These are phyloP conservation scores for Phaetusa simplex DNA, from an alignment of 2,113 vertebrate genomes.

Conservation along the genomic window DNA sequence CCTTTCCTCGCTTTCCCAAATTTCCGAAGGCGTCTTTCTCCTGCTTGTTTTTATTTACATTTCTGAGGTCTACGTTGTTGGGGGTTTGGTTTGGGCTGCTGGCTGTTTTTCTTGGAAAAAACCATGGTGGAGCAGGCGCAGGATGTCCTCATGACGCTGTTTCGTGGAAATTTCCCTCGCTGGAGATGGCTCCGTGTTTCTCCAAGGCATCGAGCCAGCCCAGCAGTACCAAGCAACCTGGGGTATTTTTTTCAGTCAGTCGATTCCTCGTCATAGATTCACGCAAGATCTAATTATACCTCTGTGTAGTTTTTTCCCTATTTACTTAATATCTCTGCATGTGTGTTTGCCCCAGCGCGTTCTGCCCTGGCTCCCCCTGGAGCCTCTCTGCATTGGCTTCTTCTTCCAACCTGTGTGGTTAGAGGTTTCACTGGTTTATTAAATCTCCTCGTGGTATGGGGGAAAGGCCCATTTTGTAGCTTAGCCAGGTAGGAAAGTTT, in stretches of 20 bases:
- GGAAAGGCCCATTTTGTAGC: not conserved
- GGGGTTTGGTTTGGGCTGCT: constrained; percentile 59
- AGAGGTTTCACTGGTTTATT: constrained; percentile 55
- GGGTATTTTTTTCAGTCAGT: not conserved
- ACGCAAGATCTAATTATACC: not conserved
- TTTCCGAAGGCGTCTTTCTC: constrained; percentile 62
- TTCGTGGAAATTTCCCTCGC: constrained; percentile 68
- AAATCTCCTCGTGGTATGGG: not conserved
- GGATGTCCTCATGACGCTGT: constrained; percentile 53
- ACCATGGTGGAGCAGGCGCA: not conserved
- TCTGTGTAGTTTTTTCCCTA: not conserved
- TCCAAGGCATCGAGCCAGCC: constrained; percentile 24
- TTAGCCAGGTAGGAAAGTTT: constrained; percentile 8
- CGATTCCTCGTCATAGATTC: constrained; percentile 39
- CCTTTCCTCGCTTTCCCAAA: constrained; percentile 44
- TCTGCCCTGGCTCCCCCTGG: not conserved
- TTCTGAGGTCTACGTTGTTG: constrained; percentile 71
- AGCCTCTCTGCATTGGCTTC: not conserved
- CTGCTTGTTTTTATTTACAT: constrained; percentile 71
- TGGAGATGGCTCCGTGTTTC: constrained; percentile 59
- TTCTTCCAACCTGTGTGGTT: constrained; percentile 49
- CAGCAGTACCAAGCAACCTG: constrained; percentile 45
- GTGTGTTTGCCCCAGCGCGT: not conserved
- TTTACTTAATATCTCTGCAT: not conserved
- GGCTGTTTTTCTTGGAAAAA: constrained; percentile 73